These are phyloP conservation scores for Blastobasis adustella DNA, from an alignment of 2,888 invertebrate genomes.

Conservation along the genomic window DNA sequence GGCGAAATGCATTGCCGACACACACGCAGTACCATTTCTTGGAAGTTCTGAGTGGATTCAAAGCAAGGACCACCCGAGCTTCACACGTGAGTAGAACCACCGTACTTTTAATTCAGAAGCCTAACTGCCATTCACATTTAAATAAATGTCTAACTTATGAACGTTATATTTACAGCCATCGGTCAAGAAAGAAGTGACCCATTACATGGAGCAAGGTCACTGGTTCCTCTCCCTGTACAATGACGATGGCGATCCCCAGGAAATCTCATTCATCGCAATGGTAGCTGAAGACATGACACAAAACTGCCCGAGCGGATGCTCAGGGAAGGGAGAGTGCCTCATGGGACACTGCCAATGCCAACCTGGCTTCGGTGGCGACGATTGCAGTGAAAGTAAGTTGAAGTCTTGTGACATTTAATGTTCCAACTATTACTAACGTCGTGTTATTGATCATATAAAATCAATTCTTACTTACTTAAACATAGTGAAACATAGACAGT, in stretches of 20 bases:
- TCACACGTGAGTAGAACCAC: constrained; percentile 83
- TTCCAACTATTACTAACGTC: not conserved
- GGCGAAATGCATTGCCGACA: constrained; percentile 94
- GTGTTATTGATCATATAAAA: too few relatives aligned
- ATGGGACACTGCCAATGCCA: constrained; percentile 97
- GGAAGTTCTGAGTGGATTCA: constrained; percentile 93
- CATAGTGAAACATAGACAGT: too few relatives aligned
- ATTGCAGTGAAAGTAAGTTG: constrained; percentile 94
- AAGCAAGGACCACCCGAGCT: constrained; percentile 87
- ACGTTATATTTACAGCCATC: constrained; percentile 76
- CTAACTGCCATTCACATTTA: too few relatives aligned
- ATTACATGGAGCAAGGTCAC: constrained; percentile 96
- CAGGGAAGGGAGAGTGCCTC: constrained; percentile 96
- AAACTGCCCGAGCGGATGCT: constrained; percentile 96
- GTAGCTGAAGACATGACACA: constrained; percentile 95
- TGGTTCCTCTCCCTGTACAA: constrained; percentile 98
- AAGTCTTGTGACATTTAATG: not conserved
- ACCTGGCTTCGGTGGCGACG: constrained; percentile 96
- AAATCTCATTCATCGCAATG: constrained; percentile 87
- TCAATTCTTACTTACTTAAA: too few relatives aligned
- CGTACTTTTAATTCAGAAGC: not conserved
- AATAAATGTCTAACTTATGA: not conserved
- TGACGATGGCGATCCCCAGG: constrained; percentile 93
- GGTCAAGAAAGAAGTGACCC: constrained; percentile 92
- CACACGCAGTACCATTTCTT: constrained; percentile 97